phyloP scores from a whole-genome alignment of 2,888 invertebrate species.

The Sycophila texana region DNA sequence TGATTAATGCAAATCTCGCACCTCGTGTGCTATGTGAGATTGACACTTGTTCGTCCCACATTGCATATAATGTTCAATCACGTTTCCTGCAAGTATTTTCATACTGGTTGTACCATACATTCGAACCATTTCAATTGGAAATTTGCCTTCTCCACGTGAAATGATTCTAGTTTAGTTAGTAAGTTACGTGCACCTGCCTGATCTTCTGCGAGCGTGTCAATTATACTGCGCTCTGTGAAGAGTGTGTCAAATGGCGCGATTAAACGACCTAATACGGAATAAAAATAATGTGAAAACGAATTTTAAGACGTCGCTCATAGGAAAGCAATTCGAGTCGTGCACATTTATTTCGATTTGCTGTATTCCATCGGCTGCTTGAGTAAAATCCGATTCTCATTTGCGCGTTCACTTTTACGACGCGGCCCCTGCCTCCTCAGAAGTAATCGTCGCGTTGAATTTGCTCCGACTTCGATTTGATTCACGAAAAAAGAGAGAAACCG shows the following conservation, averaged over 20 bases:
- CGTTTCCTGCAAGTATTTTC: constrained; percentile 7
- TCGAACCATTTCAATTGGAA: constrained; percentile 29
- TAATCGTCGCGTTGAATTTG: no score
- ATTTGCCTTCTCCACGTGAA: constrained; percentile 19
- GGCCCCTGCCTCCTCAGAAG: no score
- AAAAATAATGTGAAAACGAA: no score
- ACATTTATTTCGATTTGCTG: no score
- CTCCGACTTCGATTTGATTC: no score
- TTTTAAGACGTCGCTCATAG: no score
- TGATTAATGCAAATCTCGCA: constrained; percentile 48
- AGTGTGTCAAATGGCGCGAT: not conserved
- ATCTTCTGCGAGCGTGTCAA: no score
- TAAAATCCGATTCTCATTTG: no score
- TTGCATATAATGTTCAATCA: constrained; percentile 11
- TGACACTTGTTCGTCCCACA: constrained; percentile 31
- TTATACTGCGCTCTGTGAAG: not conserved
- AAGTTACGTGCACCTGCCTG: no score
- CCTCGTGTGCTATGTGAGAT: constrained; percentile 10
- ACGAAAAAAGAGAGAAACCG: not conserved
- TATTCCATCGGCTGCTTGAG: no score
- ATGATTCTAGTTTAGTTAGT: not conserved
- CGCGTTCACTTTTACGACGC: no score
- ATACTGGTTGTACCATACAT: not conserved
- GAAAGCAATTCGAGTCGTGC: no score
- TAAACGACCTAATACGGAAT: not conserved